These are phyloP conservation scores for Pleuronectes platessa DNA, from an alignment of 2,113 vertebrate genomes.

Conservation along the genomic window DNA sequence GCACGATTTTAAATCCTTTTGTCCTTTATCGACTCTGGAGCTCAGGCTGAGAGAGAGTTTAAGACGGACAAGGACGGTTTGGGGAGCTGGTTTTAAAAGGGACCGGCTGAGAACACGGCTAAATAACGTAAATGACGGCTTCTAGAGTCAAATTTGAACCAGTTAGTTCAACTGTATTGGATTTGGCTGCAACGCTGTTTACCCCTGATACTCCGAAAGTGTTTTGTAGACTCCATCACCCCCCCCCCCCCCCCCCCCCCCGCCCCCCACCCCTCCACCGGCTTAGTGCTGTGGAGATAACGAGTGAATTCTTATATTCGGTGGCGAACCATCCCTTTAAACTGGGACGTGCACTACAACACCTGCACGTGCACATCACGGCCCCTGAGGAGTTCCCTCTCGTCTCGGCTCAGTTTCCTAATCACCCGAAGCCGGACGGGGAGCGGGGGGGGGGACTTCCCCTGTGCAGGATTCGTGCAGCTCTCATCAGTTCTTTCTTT, in stretches of 20 bases:
- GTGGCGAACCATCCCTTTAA: too few species aligned
- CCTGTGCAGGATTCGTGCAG: conserved; percentile 27
- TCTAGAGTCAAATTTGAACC: too few species aligned
- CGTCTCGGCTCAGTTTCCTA: conserved; percentile 32
- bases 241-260: too few species aligned
- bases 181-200: too few species aligned
- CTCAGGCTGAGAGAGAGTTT: conserved; percentile 32
- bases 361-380: conserved; percentile 45
- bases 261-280: too few species aligned
- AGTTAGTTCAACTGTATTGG: too few species aligned
- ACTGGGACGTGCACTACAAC: not conserved
- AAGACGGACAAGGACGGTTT: conserved; percentile 49
- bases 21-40: conserved; percentile 48
- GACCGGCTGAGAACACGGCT: too few species aligned
- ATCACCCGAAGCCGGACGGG: conserved; percentile 28
- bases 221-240: not conserved
- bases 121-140: too few species aligned
- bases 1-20: conserved; percentile 47
- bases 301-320: too few species aligned
- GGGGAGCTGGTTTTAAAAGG: too few species aligned
- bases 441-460: conserved; percentile 19
- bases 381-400: conserved; percentile 26
- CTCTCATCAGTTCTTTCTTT: conserved; percentile 10
- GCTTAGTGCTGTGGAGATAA: too few species aligned
- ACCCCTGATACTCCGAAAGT: too few species aligned